Evolutionary conservation across 2,797 vertebrate species (phyloP), one percentile per base, ranked within the genome.

Genomic region (Botia almorhae): DNA sequence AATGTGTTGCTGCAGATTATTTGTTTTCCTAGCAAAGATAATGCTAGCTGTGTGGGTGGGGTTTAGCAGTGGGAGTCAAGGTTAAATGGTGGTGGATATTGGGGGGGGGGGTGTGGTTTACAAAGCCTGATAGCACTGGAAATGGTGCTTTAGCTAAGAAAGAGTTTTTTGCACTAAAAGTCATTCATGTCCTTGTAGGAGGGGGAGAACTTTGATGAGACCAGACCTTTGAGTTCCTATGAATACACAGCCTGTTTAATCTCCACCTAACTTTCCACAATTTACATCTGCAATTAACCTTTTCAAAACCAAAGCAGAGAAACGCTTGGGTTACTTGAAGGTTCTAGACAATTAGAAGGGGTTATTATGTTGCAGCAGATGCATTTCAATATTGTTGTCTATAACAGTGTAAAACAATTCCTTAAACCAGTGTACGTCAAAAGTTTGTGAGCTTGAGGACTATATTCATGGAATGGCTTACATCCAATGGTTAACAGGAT

Each of bases 131-230:
- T 90, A 93, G 93, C 94, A 94, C 94, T 94, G 93, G 92, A 94
- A 91, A 82, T 89, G 89, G 93, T 94, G 94, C 94, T 93, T 93
- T 90, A 92, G 93, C 92, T 93, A 92, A 94, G 91, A 92, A 91
- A 92, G 93, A 92, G 92, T 90, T 90, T 94, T 95, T 46, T 95
- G 94, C 94, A 95, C 94, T 95, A 95, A 92, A 92, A 89, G 92
- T 85, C 91, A 74, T 36, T 74, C 51, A 90, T 89, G 91, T 92
- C 89, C 92, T 93, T 90, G 86, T 89, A 87, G 89, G 87, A 89
- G 86, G 87, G 91, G 89, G 89, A 89, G 91, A 90, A 88, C 91
- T 33, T 63, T 63, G 7, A 61, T n/a, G 89, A 85, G 90, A 87
- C 90, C 90, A 88, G 92, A 88, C 92, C 91, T 89, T 91, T 87